Percentiles rank a stretch among this genome's conserved stretches.
These are phyloP conservation scores for Potamarius usumacintae DNA, from an alignment of 2,113 vertebrate genomes.

Conservation along the genomic window DNA sequence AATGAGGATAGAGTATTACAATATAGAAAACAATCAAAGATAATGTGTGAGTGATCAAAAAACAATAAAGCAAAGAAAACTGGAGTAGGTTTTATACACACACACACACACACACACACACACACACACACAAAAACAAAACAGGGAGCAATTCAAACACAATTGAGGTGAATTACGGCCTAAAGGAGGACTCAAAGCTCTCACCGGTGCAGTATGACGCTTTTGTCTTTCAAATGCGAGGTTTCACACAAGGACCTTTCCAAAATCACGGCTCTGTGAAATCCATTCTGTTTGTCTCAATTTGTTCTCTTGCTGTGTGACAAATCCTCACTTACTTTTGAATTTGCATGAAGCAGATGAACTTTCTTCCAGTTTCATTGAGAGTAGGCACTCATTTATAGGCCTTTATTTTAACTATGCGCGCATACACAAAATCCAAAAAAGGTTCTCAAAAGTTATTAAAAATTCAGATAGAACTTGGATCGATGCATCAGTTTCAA, in stretches of 20 bases:
- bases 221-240: slow-evolving; percentile 44
- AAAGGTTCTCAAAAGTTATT: background rate
- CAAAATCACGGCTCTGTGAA: slow-evolving; percentile 29
- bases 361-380: slow-evolving; percentile 2
- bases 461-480: background rate
- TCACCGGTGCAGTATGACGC: slow-evolving; percentile 17
- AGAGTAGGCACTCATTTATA: slow-evolving; percentile 2
- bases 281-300: background rate
- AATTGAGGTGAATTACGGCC: slow-evolving; percentile 26
- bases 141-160: background rate
- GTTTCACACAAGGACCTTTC: slow-evolving; percentile 46
- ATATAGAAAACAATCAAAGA: background rate
- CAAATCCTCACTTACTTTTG: background rate
- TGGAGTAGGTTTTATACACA: background rate
- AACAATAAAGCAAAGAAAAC: background rate
- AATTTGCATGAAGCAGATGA: slow-evolving; percentile 38
- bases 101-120: slow-evolving; percentile 1
- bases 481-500: background rate
- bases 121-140: slow-evolving; percentile 8
- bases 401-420: slow-evolving; percentile 10
- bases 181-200: background rate
- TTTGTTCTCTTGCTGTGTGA: background rate
- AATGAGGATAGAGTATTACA: background rate
- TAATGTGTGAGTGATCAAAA: background rate
- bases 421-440: background rate